These are phyloP conservation scores for Porites australiensis DNA, from an alignment of 64 coral and sea anemone species.

Conservation along the genomic window DNA sequence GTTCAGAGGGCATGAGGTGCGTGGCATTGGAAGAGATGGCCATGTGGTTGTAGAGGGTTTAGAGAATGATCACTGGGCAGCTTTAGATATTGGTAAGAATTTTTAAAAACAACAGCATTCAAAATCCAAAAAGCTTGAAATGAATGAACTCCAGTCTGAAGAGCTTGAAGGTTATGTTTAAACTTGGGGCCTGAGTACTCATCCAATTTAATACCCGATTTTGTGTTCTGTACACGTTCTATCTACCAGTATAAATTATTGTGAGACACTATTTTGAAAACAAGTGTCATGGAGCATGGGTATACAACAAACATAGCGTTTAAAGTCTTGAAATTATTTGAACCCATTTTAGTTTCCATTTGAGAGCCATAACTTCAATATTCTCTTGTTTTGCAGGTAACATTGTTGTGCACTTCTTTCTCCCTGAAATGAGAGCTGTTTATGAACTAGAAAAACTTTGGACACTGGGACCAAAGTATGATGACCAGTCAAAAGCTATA, in stretches of 20 bases:
- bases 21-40: constrained; percentile 80
- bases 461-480: constrained; percentile 88
- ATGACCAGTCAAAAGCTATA: constrained; percentile 91
- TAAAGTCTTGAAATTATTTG: too few species aligned
- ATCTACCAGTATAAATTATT: too few species aligned
- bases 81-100: constrained; percentile 89
- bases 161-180: too few species aligned
- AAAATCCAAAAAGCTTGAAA: too few species aligned
- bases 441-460: constrained; percentile 99
- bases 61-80: constrained; percentile 88
- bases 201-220: too few species aligned
- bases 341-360: background rate
- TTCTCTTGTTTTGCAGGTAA: constrained; percentile 59
- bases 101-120: too few species aligned
- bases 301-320: too few species aligned
- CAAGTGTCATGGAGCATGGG: too few species aligned
- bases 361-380: background rate
- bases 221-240: too few species aligned
- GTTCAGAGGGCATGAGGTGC: constrained; percentile 82
- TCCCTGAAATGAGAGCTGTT: constrained; percentile 77
- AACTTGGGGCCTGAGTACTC: too few species aligned
- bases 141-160: too few species aligned
- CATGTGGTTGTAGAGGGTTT: constrained; percentile 88
- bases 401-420: constrained; percentile 96
- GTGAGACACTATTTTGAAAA: too few species aligned